Evolutionary conservation across 2,113 vertebrate genomes (phyloP).

Genomic region (Mesitornis unicolor): DNA sequence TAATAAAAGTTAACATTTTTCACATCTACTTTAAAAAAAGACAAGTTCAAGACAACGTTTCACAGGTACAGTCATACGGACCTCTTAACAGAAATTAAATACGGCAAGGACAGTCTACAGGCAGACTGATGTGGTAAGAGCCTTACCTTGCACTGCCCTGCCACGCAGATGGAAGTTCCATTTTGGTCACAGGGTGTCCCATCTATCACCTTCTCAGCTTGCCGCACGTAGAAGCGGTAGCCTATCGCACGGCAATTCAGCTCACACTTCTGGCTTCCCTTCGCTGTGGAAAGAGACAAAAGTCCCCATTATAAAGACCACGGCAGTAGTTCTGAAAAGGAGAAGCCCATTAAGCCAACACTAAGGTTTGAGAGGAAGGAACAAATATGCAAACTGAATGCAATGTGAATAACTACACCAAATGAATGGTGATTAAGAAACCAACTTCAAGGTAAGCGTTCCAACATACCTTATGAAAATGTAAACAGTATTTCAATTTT

Average conservation of each 20-base stretch:
- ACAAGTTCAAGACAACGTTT: background rate
- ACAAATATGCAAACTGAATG: background rate
- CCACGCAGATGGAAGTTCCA: constrained; percentile 83
- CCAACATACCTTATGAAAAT: background rate
- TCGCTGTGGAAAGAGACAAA: constrained; percentile 63
- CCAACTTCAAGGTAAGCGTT: background rate
- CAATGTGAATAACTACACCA: background rate
- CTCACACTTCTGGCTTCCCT: constrained; percentile 84
- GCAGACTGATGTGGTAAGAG: background rate
- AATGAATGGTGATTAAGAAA: background rate
- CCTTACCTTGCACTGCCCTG: constrained; percentile 88
- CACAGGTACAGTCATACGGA: background rate
- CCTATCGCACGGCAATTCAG: constrained; percentile 90
- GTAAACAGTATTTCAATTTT: background rate
- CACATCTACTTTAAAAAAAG: background rate
- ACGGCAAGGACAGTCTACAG: background rate
- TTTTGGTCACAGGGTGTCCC: constrained; percentile 90
- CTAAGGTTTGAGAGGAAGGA: background rate
- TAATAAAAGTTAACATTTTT: background rate
- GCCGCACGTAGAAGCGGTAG: constrained; percentile 91
- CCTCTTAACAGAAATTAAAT: background rate
- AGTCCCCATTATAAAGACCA: background rate
- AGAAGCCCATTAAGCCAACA: background rate
- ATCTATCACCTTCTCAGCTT: constrained; percentile 85
- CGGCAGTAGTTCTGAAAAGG: background rate